phyloP scores from a whole-genome alignment of 2,797 vertebrate genomes.

The Otus scops region DNA sequence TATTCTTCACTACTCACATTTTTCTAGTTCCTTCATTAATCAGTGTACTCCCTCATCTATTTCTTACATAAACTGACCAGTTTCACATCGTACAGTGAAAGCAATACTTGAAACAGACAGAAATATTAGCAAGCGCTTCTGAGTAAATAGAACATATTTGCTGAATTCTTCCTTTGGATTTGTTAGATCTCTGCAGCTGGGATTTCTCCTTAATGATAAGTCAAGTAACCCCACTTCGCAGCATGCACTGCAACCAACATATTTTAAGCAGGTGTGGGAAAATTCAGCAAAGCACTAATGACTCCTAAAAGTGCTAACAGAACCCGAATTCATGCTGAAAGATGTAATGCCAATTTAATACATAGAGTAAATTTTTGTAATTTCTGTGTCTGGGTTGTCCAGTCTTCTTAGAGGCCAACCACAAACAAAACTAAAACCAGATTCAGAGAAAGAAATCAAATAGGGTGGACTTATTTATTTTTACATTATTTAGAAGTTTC shows the following conservation, averaged over 20 bases:
- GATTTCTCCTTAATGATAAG: constrained; percentile 6
- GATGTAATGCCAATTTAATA: constrained; percentile 49
- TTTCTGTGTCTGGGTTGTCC: constrained; percentile 28
- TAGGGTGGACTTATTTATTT: background rate
- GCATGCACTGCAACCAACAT: constrained; percentile 8
- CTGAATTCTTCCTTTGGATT: background rate
- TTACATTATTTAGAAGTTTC: constrained; percentile 24
- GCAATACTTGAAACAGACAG: background rate
- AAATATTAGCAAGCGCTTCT: background rate
- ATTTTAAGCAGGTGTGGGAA: constrained; percentile 55
- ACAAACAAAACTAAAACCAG: constrained; percentile 69
- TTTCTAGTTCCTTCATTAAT: background rate
- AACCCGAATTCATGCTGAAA: constrained; percentile 62
- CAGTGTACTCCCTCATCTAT: background rate
- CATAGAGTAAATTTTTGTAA: constrained; percentile 2
- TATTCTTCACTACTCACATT: background rate
- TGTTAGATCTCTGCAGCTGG: background rate
- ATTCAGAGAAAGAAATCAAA: constrained; percentile 52
- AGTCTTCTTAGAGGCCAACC: constrained; percentile 32
- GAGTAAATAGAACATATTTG: background rate
- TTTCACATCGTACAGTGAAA: background rate
- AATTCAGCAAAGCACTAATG: constrained; percentile 53
- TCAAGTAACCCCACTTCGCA: background rate
- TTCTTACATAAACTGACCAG: background rate
- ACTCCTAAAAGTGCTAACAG: constrained; percentile 50